Conservation (phyloP, 64 coral and sea anemone genomes). For the Actinia equina region DNA sequence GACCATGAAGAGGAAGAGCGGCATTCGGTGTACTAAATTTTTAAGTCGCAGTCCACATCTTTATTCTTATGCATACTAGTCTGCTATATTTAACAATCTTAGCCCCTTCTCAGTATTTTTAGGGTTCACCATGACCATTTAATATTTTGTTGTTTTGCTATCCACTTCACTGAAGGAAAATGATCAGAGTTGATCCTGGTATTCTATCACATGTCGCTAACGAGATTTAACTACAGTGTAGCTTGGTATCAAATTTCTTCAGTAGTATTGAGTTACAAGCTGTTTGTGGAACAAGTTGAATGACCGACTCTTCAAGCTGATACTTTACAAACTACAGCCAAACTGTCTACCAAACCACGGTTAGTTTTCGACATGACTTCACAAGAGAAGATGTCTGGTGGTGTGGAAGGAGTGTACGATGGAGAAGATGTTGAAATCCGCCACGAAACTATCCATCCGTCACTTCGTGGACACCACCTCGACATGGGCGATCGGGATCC, state of each 20-base stretch:
- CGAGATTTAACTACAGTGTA: neutral
- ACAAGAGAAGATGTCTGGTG: neutral
- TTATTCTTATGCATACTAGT: too few species aligned
- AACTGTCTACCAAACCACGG: slow-evolving; percentile 5
- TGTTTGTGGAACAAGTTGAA: neutral
- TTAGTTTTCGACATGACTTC: slow-evolving; percentile 21
- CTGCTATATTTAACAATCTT: too few species aligned
- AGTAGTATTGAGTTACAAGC: neutral
- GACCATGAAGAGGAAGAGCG: too few species aligned
- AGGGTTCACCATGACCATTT: too few species aligned
- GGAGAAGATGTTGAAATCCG: neutral
- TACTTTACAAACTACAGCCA: neutral
- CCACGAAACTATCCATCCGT: neutral
- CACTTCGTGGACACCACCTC: slow-evolving; percentile 39
- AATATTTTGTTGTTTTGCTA: too few species aligned
- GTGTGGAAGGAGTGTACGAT: neutral
- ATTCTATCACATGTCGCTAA: neutral
- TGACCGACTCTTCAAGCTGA: neutral
- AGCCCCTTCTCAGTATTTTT: too few species aligned
- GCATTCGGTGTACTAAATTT: too few species aligned
- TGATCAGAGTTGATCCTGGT: neutral
- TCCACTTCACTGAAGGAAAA: too few species aligned
- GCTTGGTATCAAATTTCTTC: neutral
- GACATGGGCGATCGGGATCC: slow-evolving; percentile 60
- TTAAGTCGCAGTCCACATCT: too few species aligned